These are phyloP conservation scores for Eidolon helvum DNA, from an alignment of 2,113 vertebrate species.

Conservation along the genomic window DNA sequence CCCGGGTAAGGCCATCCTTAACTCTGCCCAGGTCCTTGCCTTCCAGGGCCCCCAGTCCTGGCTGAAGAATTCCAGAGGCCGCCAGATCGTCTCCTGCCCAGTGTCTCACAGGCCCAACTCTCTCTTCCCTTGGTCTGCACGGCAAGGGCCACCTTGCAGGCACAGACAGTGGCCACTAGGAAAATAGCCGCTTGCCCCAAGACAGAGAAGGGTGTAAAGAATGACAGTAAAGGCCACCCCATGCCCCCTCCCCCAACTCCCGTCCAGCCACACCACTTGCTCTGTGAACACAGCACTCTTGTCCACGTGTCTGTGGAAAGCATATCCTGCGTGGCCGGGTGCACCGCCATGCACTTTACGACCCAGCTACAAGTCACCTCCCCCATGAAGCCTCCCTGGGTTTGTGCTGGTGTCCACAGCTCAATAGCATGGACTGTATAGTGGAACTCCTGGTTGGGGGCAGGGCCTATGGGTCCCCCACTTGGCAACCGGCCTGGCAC, in stretches of 20 bases:
- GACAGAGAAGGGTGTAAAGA: background rate
- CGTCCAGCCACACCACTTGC: fast-evolving
- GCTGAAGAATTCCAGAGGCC: background rate
- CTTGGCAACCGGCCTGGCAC: background rate
- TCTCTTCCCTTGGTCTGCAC: background rate
- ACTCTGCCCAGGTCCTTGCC: fast-evolving
- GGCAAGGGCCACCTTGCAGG: background rate
- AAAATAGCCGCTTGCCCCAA: slow-evolving; percentile 66
- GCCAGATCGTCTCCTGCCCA: too few species aligned
- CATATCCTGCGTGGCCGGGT: background rate
- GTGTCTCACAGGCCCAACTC: background rate
- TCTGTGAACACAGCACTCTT: background rate
- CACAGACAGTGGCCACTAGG: background rate
- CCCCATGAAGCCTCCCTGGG: background rate
- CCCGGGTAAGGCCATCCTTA: background rate
- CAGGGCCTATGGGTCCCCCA: background rate
- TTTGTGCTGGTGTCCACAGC: background rate
- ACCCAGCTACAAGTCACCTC: background rate
- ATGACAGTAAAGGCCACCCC: background rate
- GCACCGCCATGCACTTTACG: background rate
- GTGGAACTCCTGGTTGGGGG: background rate
- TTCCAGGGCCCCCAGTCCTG: background rate
- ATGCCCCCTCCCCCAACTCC: background rate
- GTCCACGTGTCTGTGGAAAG: slow-evolving; percentile 64
- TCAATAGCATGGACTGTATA: fast-evolving